Conservation (phyloP, 2,113 vertebrate species). For the Pachyramphus minor region DNA sequence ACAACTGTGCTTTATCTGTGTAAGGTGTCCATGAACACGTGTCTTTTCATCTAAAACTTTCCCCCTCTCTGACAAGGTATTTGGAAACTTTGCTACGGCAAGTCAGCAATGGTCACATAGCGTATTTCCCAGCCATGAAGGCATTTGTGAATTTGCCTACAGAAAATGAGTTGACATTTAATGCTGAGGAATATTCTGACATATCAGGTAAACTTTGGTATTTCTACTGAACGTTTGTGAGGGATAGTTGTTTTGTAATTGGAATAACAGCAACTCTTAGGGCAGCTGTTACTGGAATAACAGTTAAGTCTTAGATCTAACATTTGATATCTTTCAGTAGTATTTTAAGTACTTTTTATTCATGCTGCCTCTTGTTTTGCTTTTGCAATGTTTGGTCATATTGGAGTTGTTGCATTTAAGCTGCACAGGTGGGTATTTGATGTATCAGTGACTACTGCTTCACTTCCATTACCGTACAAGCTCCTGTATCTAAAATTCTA, state of each 20-base stretch:
- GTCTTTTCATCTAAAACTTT: neutral
- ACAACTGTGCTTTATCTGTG: neutral
- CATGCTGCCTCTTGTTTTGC: neutral
- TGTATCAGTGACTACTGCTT: neutral
- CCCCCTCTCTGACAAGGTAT: slow-evolving; percentile 81
- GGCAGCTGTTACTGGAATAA: neutral
- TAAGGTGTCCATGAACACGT: neutral
- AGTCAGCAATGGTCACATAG: slow-evolving; percentile 98
- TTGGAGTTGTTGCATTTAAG: neutral
- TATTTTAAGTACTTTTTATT: neutral
- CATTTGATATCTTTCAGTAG: neutral
- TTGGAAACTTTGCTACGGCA: slow-evolving; percentile 96
- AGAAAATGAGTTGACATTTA: slow-evolving; percentile 97
- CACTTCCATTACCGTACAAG: neutral
- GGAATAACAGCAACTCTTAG: neutral
- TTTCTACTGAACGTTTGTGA: neutral
- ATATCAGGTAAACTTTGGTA: slow-evolving; percentile 85
- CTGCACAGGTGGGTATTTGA: neutral
- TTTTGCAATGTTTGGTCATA: neutral
- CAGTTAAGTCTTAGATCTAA: neutral
- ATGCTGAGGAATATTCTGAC: slow-evolving; percentile 98
- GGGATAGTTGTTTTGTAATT: neutral
- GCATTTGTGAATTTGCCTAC: slow-evolving; percentile 98
- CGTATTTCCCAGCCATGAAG: slow-evolving; percentile 99
- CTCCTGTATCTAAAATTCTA: neutral